These are phyloP conservation scores for Drosophila lowei DNA, from an alignment of 1,140 invertebrate genomes.

Conservation along the genomic window DNA sequence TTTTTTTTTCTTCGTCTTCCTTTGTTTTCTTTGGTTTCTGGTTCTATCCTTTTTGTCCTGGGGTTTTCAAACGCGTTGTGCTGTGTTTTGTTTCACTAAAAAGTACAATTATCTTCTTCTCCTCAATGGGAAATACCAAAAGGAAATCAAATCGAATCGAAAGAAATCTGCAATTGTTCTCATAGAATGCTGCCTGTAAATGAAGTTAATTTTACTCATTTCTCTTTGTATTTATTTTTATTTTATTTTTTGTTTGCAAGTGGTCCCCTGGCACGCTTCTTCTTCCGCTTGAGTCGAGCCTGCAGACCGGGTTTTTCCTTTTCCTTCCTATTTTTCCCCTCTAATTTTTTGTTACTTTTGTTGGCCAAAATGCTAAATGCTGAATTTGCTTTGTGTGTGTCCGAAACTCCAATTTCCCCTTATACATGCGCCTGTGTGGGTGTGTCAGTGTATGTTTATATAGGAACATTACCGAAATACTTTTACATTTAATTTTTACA, in stretches of 20 bases:
- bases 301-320: conserved; percentile 36
- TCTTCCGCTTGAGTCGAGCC: conserved; percentile 10
- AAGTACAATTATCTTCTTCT: conserved; percentile 69
- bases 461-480: conserved; percentile 83
- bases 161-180: conserved; percentile 40
- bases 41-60: conserved; percentile 43
- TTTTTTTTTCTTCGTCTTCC: conserved; percentile 27
- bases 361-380: conserved; percentile 67
- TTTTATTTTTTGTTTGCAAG: conserved; percentile 20
- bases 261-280: conserved; percentile 25
- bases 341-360: conserved; percentile 10
- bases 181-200: conserved; percentile 81
- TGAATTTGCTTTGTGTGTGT: conserved; percentile 62
- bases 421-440: conserved; percentile 37
- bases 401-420: conserved; percentile 58
- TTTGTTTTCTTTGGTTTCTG: conserved; percentile 37
- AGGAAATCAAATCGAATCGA: conserved; percentile 33
- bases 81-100: conserved; percentile 52
- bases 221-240: conserved; percentile 6
- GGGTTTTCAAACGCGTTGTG: conserved; percentile 63
- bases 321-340: conserved; percentile 24
- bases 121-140: conserved; percentile 38
- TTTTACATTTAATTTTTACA: conserved; percentile 78
- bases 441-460: conserved; percentile 61
- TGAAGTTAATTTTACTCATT: conserved; percentile 38